Evolutionary conservation across 1,140 invertebrate species (phyloP).

Genomic region (Belonocnema kinseyi): DNA sequence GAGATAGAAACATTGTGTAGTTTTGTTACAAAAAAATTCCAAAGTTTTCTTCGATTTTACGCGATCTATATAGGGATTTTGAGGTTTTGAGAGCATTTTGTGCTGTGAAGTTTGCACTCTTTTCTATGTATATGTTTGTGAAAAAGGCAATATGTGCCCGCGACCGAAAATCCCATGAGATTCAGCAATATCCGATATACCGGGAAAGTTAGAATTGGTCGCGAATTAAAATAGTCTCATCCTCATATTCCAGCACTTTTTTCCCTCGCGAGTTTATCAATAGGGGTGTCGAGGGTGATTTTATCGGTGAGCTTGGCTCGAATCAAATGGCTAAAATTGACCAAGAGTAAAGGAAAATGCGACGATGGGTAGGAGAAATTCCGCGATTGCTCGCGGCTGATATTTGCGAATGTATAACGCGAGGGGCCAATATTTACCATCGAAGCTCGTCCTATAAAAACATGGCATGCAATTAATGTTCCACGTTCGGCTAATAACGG

Average conservation of each 20-base stretch:
- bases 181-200: not conserved
- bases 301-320: conserved; percentile 13
- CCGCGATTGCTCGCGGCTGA: conserved; percentile 16
- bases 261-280: not conserved
- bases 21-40: no score
- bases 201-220: not conserved
- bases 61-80: no score
- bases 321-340: conserved; percentile 19
- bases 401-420: conserved; percentile 18
- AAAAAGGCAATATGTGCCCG: not conserved
- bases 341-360: not conserved
- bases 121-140: no score
- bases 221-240: conserved; percentile 21
- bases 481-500: conserved; percentile 15
- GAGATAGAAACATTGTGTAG: no score
- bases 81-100: no score
- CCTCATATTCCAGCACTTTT: not conserved
- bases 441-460: conserved; percentile 21
- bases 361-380: not conserved
- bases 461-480: conserved; percentile 17
- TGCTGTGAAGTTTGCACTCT: no score
- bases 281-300: conserved; percentile 4
- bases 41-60: no score
- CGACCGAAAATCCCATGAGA: not conserved
- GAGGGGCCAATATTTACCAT: conserved; percentile 26